Evolutionary conservation across 64 coral and sea anemone species (phyloP).

Genomic region (Cladopsammia gracilis): DNA sequence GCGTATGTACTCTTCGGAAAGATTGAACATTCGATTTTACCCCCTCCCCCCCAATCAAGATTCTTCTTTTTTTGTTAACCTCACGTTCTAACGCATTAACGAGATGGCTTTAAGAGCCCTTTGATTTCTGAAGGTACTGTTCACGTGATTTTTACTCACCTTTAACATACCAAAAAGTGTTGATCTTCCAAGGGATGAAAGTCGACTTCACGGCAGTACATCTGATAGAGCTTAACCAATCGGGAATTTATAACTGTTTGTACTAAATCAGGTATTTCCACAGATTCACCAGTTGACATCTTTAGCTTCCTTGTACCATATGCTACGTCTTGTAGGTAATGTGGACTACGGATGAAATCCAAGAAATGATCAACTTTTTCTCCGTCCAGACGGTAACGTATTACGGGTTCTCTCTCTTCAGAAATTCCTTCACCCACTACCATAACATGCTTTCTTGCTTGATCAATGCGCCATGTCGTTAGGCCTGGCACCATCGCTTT

Average conservation of each 20-base stretch:
- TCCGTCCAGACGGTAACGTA: slow-evolving; percentile 31
- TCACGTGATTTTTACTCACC: slow-evolving; percentile 16
- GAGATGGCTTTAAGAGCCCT: too few species aligned
- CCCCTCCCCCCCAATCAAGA: too few species aligned
- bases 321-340: slow-evolving; percentile 58
- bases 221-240: slow-evolving; percentile 51
- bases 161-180: slow-evolving; percentile 85
- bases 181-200: slow-evolving; percentile 73
- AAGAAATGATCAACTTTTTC: slow-evolving; percentile 70
- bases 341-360: slow-evolving; percentile 52
- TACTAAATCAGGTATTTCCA: slow-evolving; percentile 10
- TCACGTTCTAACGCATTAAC: too few species aligned
- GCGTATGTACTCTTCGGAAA: too few species aligned
- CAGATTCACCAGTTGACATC: slow-evolving; percentile 27
- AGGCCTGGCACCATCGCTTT: slow-evolving; percentile 46
- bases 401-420: slow-evolving; percentile 36
- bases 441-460: slow-evolving; percentile 66
- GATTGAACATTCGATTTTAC: too few species aligned
- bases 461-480: slow-evolving; percentile 53
- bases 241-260: slow-evolving; percentile 21
- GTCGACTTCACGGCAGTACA: slow-evolving; percentile 59
- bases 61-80: too few species aligned
- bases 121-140: neutral
- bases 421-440: slow-evolving; percentile 1
- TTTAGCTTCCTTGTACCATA: slow-evolving; percentile 57